Conservation (phyloP, 2,113 vertebrate species). For the Tragelaphus imberbis region DNA sequence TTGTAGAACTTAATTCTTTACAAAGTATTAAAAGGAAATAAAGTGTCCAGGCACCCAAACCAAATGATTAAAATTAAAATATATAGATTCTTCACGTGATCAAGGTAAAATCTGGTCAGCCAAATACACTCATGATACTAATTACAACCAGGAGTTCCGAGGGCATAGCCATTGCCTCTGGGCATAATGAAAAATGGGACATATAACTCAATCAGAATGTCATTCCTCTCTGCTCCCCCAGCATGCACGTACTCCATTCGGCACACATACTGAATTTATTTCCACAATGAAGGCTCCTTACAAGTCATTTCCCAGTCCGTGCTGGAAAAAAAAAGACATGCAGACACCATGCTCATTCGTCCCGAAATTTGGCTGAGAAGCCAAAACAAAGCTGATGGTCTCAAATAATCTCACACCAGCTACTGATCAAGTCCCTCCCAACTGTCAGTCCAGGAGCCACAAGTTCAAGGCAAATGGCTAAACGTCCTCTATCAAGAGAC, state of each 20-base stretch:
- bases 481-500: not conserved
- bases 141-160: conserved; percentile 25
- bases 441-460: not conserved
- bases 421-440: not conserved
- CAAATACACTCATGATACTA: not conserved
- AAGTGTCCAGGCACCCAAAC: not conserved
- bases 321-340: not conserved
- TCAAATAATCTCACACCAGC: not conserved
- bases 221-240: not conserved
- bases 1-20: not conserved
- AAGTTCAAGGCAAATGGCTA: not conserved
- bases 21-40: conserved; percentile 11
- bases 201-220: not conserved
- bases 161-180: not conserved
- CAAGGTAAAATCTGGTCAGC: conserved; percentile 33
- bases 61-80: conserved; percentile 21
- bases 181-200: conserved; percentile 4
- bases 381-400: not conserved
- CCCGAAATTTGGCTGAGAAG: not conserved
- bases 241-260: not conserved
- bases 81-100: not conserved
- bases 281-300: not conserved
- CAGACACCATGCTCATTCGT: not conserved
- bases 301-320: not conserved
- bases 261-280: not conserved